Evolutionary conservation across 2,888 invertebrate species (phyloP), one percentile per base, ranked within the genome.

Genomic region (Terebella lapidaria): DNA sequence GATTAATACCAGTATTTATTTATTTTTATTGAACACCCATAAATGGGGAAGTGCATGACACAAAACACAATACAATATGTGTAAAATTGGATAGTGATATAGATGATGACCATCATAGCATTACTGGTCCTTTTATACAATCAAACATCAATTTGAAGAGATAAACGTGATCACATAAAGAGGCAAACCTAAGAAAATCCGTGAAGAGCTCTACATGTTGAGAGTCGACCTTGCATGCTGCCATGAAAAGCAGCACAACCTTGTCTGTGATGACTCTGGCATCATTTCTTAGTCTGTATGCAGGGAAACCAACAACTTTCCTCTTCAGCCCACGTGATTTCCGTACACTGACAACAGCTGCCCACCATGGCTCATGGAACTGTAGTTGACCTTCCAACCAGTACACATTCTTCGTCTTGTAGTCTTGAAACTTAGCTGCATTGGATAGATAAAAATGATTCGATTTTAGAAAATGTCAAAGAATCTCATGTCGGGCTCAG

Each of bases 101-200:
- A n/a, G n/a, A n/a, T n/a, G n/a, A n/a, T n/a, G n/a, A n/a, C n/a
- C n/a, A n/a, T n/a, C n/a, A n/a, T n/a, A n/a, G n/a, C n/a, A n/a
- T n/a, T n/a, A n/a, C n/a, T n/a, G n/a, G n/a, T n/a, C n/a, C n/a
- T n/a, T n/a, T n/a, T n/a, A n/a, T n/a, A n/a, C n/a, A n/a, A n/a
- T n/a, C n/a, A n/a, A n/a, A n/a, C n/a, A n/a, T n/a, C n/a, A n/a
- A n/a, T n/a, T n/a, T n/a, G n/a, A n/a, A n/a, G n/a, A n/a, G n/a
- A n/a, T n/a, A n/a, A n/a, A n/a, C n/a, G n/a, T n/a, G n/a, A n/a
- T n/a, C n/a, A n/a, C n/a, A n/a, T n/a, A n/a, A n/a, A n/a, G n/a
- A n/a, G n/a, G n/a, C 42, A 35, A 10, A 35, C 42, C n/a, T 15
- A 62, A 66, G 58, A 71, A 35, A 24, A 25, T 60, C 24, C 59